phyloP scores from a whole-genome alignment of 2,113 vertebrate species.

The Zosterops japonicus region DNA sequence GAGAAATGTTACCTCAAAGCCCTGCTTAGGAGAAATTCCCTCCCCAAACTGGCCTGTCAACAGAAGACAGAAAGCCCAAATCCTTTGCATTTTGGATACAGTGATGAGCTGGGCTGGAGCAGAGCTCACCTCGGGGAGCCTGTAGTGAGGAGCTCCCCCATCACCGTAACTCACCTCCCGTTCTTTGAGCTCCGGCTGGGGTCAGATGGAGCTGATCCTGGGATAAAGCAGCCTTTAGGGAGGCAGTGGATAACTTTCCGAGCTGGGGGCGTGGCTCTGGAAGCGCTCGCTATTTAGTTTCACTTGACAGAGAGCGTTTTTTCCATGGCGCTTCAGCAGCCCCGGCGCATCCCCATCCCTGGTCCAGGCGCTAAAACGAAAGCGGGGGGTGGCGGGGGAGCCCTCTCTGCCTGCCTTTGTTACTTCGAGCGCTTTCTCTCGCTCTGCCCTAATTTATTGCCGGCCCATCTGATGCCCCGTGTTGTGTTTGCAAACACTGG shows the following conservation, averaged over 20 bases:
- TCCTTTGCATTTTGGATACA: background rate
- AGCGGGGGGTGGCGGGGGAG: background rate
- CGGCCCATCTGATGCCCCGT: constrained; percentile 56
- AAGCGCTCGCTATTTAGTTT: background rate
- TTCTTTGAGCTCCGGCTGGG: background rate
- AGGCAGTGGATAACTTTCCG: background rate
- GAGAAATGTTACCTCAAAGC: background rate
- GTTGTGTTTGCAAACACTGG: constrained; percentile 87
- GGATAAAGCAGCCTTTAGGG: background rate
- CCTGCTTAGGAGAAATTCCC: background rate
- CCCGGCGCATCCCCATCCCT: accelerated
- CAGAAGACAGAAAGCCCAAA: background rate
- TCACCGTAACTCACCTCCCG: background rate
- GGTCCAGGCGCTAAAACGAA: background rate
- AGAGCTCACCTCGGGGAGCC: background rate
- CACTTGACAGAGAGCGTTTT: background rate
- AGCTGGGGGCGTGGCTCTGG: background rate
- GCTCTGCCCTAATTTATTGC: constrained; percentile 66
- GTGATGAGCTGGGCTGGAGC: background rate
- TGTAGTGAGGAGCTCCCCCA: background rate
- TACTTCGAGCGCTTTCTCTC: constrained; percentile 29
- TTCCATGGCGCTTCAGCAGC: background rate
- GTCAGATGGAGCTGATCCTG: background rate
- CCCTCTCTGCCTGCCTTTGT: background rate
- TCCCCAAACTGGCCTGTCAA: background rate